Evolutionary conservation across 35 echinoderm and acorn worm species (phyloP), one percentile per base, ranked within the genome.

Genomic region (Amphiura filiformis): DNA sequence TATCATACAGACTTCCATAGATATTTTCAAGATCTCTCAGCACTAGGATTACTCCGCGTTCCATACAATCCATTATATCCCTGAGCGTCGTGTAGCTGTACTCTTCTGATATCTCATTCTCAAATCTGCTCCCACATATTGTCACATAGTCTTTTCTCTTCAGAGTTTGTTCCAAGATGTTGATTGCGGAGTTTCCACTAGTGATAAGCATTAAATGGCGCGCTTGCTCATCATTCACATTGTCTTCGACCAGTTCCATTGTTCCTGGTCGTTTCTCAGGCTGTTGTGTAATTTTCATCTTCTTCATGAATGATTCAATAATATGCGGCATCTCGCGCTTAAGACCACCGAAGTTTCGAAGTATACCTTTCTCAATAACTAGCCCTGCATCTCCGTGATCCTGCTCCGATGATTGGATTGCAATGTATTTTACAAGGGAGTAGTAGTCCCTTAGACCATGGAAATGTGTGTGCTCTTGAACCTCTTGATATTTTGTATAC

Each of bases 361-460:
- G 65, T 23, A 87, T 35, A 33, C 85, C 85, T 39, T 5, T 76
- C 34, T 78, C 65, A 18, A 87, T 40, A 0, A 70, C 26, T 70
- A 13, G 7, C 7, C 28, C 26, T 3, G 28, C 1, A 1, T 18
- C 1, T 4, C 28, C 3, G 4, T 70, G 7, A 11, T 15, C 26
- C 1, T 30, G 1, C 2, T 17, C 34, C 1, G 26, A 4, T 13
- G 28, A 5, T n/a, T 3, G 17, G 26, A 30, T 7, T 44, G 75
- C 65, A 22, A 87, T 32, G 41, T 75, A 76, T 39, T 87, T 87
- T 31, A 87, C 41, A 20, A 87, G 85, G 32, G 65, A 77, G 49
- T 87, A 87, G 31, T 87, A 87, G 39, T 87, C 85, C 20, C 85
- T 39, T 26, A 87, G 75, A 28, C 85, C 85, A 87, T 87, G 85